A percentile compares a stretch with the other conserved stretches of the same genome.
Conservation (phyloP, 2,113 vertebrate species). For the Rhombomys opimus region DNA sequence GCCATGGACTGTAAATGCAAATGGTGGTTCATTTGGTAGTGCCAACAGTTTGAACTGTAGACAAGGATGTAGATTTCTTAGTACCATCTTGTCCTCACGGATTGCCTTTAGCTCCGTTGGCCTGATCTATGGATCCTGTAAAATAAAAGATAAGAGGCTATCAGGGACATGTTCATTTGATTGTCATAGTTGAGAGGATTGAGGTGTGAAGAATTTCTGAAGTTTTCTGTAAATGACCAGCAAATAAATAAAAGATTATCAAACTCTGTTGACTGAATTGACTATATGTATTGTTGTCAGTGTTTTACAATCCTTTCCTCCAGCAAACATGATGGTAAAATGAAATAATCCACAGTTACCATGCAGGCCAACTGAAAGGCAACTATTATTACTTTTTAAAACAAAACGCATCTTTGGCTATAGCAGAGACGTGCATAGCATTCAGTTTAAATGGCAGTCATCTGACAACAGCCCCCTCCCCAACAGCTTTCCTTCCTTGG, state of each 20-base stretch:
- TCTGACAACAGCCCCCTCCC: not conserved
- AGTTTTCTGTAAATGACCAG: not conserved
- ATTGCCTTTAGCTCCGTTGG: not conserved
- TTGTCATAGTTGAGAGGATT: not conserved
- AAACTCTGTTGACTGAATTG: not conserved
- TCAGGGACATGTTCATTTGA: not conserved
- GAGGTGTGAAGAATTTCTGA: not conserved
- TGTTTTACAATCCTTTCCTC: not conserved
- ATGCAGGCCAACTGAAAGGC: slow-evolving; percentile 33
- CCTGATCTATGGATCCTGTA: not conserved
- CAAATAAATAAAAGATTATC: not conserved
- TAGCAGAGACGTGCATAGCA: not conserved
- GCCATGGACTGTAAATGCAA: not conserved
- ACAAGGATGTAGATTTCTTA: not conserved
- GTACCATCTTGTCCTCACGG: not conserved
- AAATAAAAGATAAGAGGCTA: not conserved
- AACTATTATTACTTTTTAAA: slow-evolving; percentile 42
- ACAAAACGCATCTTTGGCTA: slow-evolving; percentile 3
- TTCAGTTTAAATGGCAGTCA: not conserved
- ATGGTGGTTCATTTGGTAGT: not conserved
- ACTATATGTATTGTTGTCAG: not conserved
- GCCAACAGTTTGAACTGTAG: not conserved
- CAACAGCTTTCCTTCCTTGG: not conserved
- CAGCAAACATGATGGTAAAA: not conserved
- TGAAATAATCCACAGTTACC: not conserved